A percentile compares a stretch with the other conserved stretches of the same genome.
These are phyloP conservation scores for Conger conger DNA, from an alignment of 2,113 vertebrate species.

Conservation along the genomic window DNA sequence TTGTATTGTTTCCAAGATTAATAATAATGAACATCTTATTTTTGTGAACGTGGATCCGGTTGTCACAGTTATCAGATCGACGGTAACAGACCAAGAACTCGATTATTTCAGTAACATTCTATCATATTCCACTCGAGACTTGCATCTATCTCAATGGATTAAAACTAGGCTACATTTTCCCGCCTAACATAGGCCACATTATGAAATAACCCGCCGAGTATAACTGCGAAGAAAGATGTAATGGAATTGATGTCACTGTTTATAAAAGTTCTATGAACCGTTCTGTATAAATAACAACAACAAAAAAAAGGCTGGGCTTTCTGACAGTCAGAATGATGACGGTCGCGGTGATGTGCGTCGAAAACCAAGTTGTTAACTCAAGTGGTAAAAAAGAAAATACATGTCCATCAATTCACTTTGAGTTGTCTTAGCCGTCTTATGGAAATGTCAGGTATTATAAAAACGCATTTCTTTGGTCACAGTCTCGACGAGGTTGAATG, in stretches of 20 bases:
- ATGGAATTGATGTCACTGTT: too few relatives aligned
- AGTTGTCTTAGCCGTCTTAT: background rate
- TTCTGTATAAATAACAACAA: background rate
- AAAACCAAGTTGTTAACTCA: background rate
- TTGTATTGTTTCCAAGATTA: too few relatives aligned
- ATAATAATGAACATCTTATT: too few relatives aligned
- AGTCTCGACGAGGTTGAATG: background rate
- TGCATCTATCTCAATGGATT: background rate
- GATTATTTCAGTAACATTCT: too few relatives aligned
- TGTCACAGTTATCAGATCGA: too few relatives aligned
- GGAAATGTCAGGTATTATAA: background rate
- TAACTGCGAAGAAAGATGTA: too few relatives aligned
- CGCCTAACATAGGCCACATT: background rate
- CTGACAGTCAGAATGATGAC: background rate
- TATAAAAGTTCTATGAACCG: background rate
- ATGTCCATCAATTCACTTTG: background rate
- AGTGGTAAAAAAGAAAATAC: background rate
- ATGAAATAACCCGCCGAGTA: too few relatives aligned
- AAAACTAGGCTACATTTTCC: background rate
- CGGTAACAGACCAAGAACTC: too few relatives aligned
- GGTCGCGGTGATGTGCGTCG: background rate
- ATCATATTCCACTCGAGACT: background rate
- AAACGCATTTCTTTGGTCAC: background rate
- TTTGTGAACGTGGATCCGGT: too few relatives aligned
- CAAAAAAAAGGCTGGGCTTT: background rate